Percentiles rank a stretch among this genome's conserved stretches.
phyloP scores from a whole-genome alignment of 2,888 invertebrate species.

The Lasioglossum lativentre region DNA sequence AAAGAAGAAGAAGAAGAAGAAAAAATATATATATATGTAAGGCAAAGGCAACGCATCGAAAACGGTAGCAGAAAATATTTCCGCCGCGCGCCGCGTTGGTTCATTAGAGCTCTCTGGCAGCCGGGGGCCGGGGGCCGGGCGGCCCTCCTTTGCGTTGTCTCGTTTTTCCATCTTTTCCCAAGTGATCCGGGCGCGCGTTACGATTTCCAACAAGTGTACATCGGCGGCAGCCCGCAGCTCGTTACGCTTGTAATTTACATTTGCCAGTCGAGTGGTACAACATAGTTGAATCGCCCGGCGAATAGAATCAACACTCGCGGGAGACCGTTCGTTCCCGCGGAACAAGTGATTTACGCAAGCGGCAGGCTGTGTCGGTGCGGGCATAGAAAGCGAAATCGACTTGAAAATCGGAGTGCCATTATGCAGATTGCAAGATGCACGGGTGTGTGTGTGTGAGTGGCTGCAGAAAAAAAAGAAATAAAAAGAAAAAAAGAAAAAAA shows the following conservation, averaged over 20 bases:
- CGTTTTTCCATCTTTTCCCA: constrained; percentile 17
- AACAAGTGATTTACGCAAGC: constrained; percentile 64
- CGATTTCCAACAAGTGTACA: constrained; percentile 43
- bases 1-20: neutral
- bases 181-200: constrained; percentile 10
- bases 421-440: constrained; percentile 56
- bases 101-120: neutral
- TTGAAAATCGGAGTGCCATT: constrained; percentile 66
- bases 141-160: constrained; percentile 5
- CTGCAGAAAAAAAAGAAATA: constrained; percentile 7
- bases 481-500: too few species aligned
- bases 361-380: constrained; percentile 8
- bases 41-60: neutral
- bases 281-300: constrained; percentile 55
- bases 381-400: constrained; percentile 53
- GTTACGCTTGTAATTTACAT: constrained; percentile 63
- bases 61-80: constrained; percentile 13
- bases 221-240: constrained; percentile 35
- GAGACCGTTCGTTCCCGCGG: constrained; percentile 27
- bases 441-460: neutral
- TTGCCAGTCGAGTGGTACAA: constrained; percentile 52
- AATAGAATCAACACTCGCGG: constrained; percentile 62
- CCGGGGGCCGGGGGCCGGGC: constrained; percentile 1
- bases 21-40: too few species aligned
- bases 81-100: neutral